phyloP scores from a whole-genome alignment of 2,113 vertebrate genomes.

The Hydrolagus affinis region DNA sequence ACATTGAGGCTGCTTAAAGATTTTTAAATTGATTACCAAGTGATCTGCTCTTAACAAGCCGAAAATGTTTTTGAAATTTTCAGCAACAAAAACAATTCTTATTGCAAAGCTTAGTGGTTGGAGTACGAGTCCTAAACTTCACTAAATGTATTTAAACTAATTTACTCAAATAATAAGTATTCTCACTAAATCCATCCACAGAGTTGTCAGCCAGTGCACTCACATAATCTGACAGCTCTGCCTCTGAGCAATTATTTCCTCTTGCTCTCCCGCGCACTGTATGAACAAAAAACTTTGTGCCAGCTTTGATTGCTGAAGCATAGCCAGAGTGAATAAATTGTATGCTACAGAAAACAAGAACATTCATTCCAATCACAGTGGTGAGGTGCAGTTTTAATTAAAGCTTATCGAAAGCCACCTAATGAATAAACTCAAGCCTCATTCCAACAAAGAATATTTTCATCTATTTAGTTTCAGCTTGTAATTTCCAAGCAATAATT shows the following conservation, averaged over 20 bases:
- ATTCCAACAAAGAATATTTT: slow-evolving; percentile 69
- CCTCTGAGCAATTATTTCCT: slow-evolving; percentile 61
- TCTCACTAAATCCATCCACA: slow-evolving; percentile 4
- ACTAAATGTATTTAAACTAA: slow-evolving; percentile 5
- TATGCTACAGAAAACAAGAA: slow-evolving; percentile 84
- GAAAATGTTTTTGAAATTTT: slow-evolving; percentile 3
- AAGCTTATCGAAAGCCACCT: slow-evolving; percentile 93
- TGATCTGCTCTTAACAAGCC: background rate
- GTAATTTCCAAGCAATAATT: slow-evolving; percentile 66
- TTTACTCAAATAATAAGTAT: background rate
- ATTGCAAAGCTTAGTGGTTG: background rate
- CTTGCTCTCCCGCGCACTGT: slow-evolving; percentile 53
- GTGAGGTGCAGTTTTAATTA: slow-evolving; percentile 90
- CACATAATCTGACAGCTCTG: slow-evolving; percentile 11
- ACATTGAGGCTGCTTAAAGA: background rate
- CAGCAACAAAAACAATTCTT: background rate
- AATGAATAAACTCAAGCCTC: slow-evolving; percentile 74
- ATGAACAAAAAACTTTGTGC: slow-evolving; percentile 70
- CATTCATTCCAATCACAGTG: slow-evolving; percentile 81
- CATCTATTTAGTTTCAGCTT: slow-evolving; percentile 71
- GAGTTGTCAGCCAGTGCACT: background rate
- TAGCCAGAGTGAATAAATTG: slow-evolving; percentile 82
- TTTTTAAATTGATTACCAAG: background rate
- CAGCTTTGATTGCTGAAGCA: slow-evolving; percentile 87
- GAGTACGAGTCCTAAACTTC: background rate